Conservation (phyloP, 2,888 invertebrate genomes). For the Conomelus anceps region DNA sequence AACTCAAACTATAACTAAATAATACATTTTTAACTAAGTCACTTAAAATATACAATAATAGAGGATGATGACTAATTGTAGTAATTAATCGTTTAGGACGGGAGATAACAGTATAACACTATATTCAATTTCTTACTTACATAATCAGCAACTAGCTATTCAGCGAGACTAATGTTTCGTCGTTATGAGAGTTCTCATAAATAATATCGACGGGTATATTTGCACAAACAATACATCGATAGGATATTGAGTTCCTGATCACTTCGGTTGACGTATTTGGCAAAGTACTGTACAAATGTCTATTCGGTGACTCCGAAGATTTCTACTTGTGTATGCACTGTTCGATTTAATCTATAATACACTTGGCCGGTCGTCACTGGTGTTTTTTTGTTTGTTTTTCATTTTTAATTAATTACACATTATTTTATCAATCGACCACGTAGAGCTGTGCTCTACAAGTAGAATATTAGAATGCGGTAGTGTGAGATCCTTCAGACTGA, state of each 20-base stretch:
- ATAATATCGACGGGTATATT: neutral
- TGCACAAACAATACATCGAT: neutral
- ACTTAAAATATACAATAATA: neutral
- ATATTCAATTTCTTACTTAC: neutral
- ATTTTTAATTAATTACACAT: neutral
- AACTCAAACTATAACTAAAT: neutral
- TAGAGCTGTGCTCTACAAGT: neutral
- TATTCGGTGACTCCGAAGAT: no score
- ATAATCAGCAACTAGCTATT: neutral
- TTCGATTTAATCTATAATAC: neutral
- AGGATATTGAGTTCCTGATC: neutral
- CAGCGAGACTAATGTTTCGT: neutral
- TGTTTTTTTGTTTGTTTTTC: neutral
- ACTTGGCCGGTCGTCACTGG: neutral
- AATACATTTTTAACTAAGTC: neutral
- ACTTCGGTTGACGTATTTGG: neutral
- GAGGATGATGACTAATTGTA: neutral
- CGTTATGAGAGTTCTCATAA: neutral
- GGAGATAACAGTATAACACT: neutral
- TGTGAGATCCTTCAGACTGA: neutral
- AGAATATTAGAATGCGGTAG: neutral
- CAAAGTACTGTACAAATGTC: neutral
- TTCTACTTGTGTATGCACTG: neutral
- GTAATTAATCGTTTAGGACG: neutral
- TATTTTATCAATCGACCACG: neutral